Evolutionary conservation across 2,113 vertebrate species (phyloP).

Genomic region (Gasterosteus nipponicus): DNA sequence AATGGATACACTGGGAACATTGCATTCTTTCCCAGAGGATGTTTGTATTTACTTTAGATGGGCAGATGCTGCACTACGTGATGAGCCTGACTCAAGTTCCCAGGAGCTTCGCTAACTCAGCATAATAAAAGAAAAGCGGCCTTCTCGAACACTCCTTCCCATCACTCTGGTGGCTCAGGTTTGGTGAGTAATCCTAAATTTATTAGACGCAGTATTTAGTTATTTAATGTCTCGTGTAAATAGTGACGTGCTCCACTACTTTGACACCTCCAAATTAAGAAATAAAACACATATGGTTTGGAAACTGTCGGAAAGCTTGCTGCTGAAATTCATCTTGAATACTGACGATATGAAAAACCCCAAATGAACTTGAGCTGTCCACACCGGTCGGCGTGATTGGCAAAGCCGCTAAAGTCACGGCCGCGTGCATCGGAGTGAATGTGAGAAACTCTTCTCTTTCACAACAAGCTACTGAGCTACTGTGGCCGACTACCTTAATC

Average conservation of each 20-base stretch:
- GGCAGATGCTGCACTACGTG: conserved; percentile 11
- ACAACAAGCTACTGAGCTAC: conserved; percentile 16
- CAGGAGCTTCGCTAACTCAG: background rate
- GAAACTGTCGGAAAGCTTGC: background rate
- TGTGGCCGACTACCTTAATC: conserved; percentile 47
- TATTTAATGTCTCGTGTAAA: background rate
- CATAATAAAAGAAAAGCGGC: background rate
- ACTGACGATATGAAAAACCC: background rate
- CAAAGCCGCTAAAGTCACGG: background rate
- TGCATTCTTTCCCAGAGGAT: conserved; percentile 23
- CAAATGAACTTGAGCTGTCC: background rate
- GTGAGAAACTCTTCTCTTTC: conserved; percentile 8
- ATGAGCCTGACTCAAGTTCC: background rate
- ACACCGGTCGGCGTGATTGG: background rate
- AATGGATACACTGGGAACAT: background rate
- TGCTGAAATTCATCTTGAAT: background rate
- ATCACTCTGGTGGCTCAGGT: background rate
- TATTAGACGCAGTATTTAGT: background rate
- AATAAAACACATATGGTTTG: background rate
- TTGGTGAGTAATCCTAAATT: background rate
- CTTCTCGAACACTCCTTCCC: background rate
- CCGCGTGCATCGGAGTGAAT: background rate
- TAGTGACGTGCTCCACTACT: background rate
- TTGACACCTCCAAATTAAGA: background rate
- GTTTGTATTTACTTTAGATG: conserved; percentile 30